Evolutionary conservation across 92 coral and sea anemone species (phyloP), one percentile per base, ranked within the genome.

Genomic region (Palythoa heliodiscus): DNA sequence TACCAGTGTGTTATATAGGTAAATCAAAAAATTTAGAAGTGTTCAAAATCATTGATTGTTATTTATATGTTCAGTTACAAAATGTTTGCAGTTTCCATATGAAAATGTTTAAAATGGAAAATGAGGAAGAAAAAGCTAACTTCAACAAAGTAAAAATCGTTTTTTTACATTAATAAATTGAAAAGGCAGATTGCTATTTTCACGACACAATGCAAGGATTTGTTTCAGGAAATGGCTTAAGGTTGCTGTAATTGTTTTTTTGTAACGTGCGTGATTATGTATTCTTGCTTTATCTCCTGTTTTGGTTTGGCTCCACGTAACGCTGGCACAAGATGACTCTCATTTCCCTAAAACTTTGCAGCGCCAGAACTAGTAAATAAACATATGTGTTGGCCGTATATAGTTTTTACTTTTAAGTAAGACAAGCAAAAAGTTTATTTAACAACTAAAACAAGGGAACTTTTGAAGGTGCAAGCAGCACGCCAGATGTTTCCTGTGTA

Each of bases 401-500:
- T 13, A 69, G 15, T 25, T 12, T 69, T 11, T 24, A 16, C 73
- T 29, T 69, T 75, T 48, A 16, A 47, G 77, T 73, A 17, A 75
- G 35, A 22, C 50, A 64, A 43, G 39, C 14, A 43, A 39, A 23
- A 47, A 23, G 20, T 64, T n/a, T 67, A 67, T 64, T 80, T 50
- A 50, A 39, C 43, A 16, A 64, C 20, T 43, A 80, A 80, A 47
- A 54, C 48, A 76, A 2, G 20, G 22, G 9, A 40, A 47, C 4
- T 67, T 80, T 80, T 13, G 17, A 47, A 5, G 48, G 23, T 38
- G 47, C 75, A 80, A 15, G 24, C 84, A 47, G 20, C 11, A 11
- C 19, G 54, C 54, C 83, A 78, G 83, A 78, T 78, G 83, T 64
- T 78, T 63, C 37, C 63, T 22, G 19, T 63, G 20, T 16, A 38